Percentiles rank a stretch among this genome's conserved stretches.
These are phyloP conservation scores for Calameuta idolon DNA, from an alignment of 2,888 invertebrate genomes.

Conservation along the genomic window DNA sequence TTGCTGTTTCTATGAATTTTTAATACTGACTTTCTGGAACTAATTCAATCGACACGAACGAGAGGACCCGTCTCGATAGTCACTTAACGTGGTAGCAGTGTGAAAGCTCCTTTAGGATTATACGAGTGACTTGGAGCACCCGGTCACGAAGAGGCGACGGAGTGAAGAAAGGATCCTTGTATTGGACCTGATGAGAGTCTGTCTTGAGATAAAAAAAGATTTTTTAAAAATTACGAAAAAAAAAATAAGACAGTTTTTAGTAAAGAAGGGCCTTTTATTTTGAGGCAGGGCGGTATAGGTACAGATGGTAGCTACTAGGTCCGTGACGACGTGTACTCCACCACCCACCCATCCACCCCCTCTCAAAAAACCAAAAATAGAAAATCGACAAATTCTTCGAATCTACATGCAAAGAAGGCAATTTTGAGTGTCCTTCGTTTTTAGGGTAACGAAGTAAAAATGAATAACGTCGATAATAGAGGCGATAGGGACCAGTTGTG, in stretches of 20 bases:
- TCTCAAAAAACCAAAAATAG: background rate
- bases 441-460: too few relatives aligned
- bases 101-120: background rate
- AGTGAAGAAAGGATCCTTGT: background rate
- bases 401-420: too few relatives aligned
- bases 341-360: too few relatives aligned
- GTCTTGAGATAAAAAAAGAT: background rate
- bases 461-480: too few relatives aligned
- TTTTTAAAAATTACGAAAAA: background rate
- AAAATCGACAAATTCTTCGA: too few relatives aligned
- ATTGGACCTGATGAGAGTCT: background rate
- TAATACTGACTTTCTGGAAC: background rate
- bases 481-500: too few relatives aligned
- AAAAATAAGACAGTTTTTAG: background rate
- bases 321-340: background rate
- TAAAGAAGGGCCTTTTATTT: background rate
- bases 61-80: background rate
- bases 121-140: background rate
- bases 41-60: conserved; percentile 2
- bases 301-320: background rate
- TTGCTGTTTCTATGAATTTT: background rate
- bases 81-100: background rate
- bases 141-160: background rate
- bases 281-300: background rate
- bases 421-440: too few relatives aligned